Evolutionary conservation across 2,113 vertebrate genomes (phyloP).

Genomic region (Microtus oregoni): DNA sequence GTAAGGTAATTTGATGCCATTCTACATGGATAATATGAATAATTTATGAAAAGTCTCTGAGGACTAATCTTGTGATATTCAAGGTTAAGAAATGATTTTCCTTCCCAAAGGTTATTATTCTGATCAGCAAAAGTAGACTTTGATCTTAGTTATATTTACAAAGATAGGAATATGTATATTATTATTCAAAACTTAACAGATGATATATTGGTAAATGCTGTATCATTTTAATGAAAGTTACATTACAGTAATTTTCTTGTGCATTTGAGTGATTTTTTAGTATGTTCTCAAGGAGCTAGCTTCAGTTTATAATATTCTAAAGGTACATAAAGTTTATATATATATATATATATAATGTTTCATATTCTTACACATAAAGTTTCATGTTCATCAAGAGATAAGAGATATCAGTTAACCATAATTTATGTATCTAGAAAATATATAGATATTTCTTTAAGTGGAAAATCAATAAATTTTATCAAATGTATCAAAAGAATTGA

Average conservation of each 20-base stretch:
- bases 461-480: background rate
- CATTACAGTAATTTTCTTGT: background rate
- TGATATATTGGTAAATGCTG: background rate
- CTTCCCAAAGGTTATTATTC: constrained; percentile 60
- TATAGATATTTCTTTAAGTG: background rate
- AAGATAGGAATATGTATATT: constrained; percentile 43
- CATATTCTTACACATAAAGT: background rate
- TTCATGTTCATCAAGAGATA: background rate
- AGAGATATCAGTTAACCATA: background rate
- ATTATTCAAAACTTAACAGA: constrained; percentile 37
- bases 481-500: background rate
- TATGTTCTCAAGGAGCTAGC: background rate
- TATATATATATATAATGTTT: background rate
- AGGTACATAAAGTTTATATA: background rate
- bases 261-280: background rate
- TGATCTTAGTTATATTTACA: constrained; percentile 57
- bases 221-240: constrained; percentile 13
- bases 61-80: constrained; percentile 77
- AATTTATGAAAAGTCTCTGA: constrained; percentile 81
- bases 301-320: background rate
- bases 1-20: constrained; percentile 76
- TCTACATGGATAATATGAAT: constrained; percentile 82
- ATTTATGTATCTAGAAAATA: constrained; percentile 9
- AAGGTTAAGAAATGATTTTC: constrained; percentile 81
- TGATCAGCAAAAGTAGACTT: constrained; percentile 78